Base-by-base conservation (phyloP, 2,113 vertebrate species). In the Oceanites oceanicus region DNA sequence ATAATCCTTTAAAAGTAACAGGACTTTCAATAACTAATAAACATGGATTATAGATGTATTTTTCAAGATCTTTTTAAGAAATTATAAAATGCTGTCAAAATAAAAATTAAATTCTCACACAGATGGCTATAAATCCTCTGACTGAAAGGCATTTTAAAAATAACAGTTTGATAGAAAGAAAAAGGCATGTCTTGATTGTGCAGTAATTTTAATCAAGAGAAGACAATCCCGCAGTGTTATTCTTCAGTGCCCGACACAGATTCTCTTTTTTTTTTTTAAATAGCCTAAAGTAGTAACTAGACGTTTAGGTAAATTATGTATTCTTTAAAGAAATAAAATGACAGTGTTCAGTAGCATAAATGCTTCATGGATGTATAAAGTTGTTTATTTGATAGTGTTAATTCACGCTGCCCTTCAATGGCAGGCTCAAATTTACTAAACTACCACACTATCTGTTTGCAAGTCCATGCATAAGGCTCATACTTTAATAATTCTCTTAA, bases 1-100 rank as follows among this genome's bases (percentile, higher is more conserved):
- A 58, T 99, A 99, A 76, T 99, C 99, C 99, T 99, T 70, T 63
- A 84, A 53, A 81, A 94, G 55, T 4, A 92, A 86, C 2, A 90
- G 8, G 36, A 38, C 7, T 77, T 50, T 82, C 70, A 73, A 20
- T 58, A 91, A 42, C 56, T 82, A 34, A 45, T 63, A 59, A 92
- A 72, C 27, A 74, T 4, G 8, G 16, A 72, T 44, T 70, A 75
- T 1, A 78, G 15, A 83, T 36, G 2, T 9, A 52, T 71, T 90
- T 87, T 73, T 66, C 45, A 86, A 32, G 4, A 83, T 61, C 4
- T 50, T 59, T 70, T 15, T 25, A 72, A 85, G 47, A 94, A 83
- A 74, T 55, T 26, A 53, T 9, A 80, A 84, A 96, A 80, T 55
- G 15, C 3, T 53, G 38, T 56, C 11, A 67, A 67, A 77, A 71